Evolutionary conservation across 2,113 vertebrate species (phyloP).

Genomic region (Hydropotes inermis): DNA sequence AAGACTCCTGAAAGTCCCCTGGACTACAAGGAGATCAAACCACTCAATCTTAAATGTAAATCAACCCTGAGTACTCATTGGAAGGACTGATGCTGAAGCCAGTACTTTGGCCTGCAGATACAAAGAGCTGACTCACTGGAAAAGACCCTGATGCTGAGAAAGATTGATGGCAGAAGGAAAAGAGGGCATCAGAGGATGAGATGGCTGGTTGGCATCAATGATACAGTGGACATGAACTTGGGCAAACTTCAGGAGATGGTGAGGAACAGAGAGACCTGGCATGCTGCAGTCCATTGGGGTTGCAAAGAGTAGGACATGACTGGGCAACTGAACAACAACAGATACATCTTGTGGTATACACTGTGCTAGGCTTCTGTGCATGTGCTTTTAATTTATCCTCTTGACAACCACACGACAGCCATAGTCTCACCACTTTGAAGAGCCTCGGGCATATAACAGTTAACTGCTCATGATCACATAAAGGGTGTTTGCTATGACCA

Average conservation of each 20-base stretch:
- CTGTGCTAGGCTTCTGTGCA: not conserved
- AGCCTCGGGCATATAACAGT: not conserved
- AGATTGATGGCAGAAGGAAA: not conserved
- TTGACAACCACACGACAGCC: not conserved
- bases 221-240: not conserved
- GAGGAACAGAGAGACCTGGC: not conserved
- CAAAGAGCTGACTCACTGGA: not conserved
- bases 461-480: not conserved
- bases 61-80: not conserved
- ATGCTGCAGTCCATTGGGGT: not conserved
- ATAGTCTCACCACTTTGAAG: not conserved
- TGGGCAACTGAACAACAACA: not conserved
- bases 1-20: not conserved
- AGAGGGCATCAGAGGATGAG: not conserved
- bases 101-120: not conserved
- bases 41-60: not conserved
- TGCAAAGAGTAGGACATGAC: accelerated
- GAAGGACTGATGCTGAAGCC: not conserved
- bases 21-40: not conserved
- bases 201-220: not conserved
- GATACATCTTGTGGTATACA: not conserved
- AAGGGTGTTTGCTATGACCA: not conserved
- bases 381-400: not conserved
- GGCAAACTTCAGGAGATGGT: not conserved
- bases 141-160: not conserved